Base-by-base conservation (phyloP, 2,113 vertebrate species). In the Pongo abelii region DNA sequence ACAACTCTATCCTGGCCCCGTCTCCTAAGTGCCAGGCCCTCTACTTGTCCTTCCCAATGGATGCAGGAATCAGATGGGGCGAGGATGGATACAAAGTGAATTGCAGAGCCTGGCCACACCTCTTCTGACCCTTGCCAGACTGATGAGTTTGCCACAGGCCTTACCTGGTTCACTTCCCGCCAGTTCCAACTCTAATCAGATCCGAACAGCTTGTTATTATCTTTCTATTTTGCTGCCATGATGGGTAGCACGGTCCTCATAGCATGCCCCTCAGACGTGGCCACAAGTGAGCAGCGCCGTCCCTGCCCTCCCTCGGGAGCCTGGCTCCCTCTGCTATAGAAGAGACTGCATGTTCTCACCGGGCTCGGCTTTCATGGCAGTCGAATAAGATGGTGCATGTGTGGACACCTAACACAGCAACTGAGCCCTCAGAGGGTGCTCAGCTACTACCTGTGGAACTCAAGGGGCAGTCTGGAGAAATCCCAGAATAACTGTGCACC, bases 301-400 rank as follows among this genome's bases (percentile, higher is more conserved):
- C 50, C 27, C 69, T 40, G 25, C 43, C 35, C 30, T 55, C 57
- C 57, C 86, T 14, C 0, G 0, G 74, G 43, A 38, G 46, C 12
- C 23, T 13, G 16, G 35, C 80, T 86, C 27, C 38, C 18, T 57
- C 52, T 46, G 52, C 40, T 35, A 48, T n/a, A 18, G 61, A 79
- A 27, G 12, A 14, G 27, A 61, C 3, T 4, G 22, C 5, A 2
- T 1, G 13, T 5, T 43, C 43, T 16, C 13, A 5, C 80, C 48
- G 30, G 55, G 57, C 48, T 10, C 4, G 5, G n/a, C 38, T 20
- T 0, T 23, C 11, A 35, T 0, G 16, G 38, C 10, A 10, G 32
- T 38, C 17, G 8, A 27, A 17, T 2, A 35, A 69, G 74, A 43
- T 59, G 0, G 0, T 0, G 14, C 7, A 4, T 22, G 18, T 27